Conservation (phyloP, 2,113 vertebrate species). For the Oryzias celebensis region DNA sequence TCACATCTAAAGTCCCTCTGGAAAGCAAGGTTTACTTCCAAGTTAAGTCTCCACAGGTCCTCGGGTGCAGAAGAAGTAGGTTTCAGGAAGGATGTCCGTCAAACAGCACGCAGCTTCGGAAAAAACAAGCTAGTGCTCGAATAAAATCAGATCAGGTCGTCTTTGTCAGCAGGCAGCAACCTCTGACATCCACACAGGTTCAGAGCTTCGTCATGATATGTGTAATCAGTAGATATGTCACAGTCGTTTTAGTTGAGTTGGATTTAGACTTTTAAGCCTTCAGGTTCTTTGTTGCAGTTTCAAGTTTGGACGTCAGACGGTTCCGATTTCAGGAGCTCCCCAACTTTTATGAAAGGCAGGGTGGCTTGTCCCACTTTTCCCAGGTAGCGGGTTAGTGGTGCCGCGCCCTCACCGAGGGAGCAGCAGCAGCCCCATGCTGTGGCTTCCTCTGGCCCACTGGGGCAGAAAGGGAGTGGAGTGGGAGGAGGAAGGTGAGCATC, state of each 20-base stretch:
- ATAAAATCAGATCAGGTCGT: constrained; percentile 38
- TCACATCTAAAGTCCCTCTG: constrained; percentile 34
- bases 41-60: constrained; percentile 42
- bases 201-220: constrained; percentile 8
- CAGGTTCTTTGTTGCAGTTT: constrained; percentile 66
- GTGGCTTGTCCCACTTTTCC: constrained; percentile 85
- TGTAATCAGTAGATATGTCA: constrained; percentile 7
- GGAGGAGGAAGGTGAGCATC: not conserved
- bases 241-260: constrained; percentile 8
- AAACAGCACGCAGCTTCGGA: constrained; percentile 19
- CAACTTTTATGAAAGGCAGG: constrained; percentile 80
- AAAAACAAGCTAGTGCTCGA: constrained; percentile 6
- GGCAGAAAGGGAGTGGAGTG: constrained; percentile 30
- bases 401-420: constrained; percentile 68
- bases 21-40: constrained; percentile 23
- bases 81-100: constrained; percentile 21
- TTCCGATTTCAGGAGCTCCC: constrained; percentile 79
- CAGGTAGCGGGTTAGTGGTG: constrained; percentile 82
- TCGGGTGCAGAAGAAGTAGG: constrained; percentile 17
- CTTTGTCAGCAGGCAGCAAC: constrained; percentile 32
- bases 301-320: constrained; percentile 81
- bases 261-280: constrained; percentile 2
- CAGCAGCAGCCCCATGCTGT: constrained; percentile 84
- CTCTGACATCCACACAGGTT: constrained; percentile 15
- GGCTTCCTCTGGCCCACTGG: constrained; percentile 49